Conservation (phyloP, 2,113 vertebrate species). For the Gasterosteus aculeatus region DNA sequence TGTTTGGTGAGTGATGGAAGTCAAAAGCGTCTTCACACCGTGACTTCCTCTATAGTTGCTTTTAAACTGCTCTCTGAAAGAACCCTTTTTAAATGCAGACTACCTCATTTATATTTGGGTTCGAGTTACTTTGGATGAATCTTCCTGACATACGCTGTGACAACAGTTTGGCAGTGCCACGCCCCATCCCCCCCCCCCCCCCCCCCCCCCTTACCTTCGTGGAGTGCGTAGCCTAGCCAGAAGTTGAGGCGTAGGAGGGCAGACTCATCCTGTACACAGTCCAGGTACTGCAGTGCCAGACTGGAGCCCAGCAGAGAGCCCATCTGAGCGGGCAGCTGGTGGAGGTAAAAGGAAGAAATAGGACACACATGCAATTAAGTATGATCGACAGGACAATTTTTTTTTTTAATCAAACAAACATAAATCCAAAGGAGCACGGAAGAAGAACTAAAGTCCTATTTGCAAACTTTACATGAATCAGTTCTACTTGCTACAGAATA, state of each 20-base stretch:
- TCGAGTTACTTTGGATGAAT: conserved; percentile 39
- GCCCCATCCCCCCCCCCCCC: no score
- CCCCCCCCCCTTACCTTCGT: conserved; percentile 84
- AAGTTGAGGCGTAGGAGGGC: conserved; percentile 89
- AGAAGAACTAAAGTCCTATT: neutral
- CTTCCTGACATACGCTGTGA: conserved; percentile 28
- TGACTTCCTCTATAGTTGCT: neutral
- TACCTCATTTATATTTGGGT: conserved; percentile 1
- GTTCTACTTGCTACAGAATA: conserved; percentile 15
- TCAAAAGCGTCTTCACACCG: conserved; percentile 29
- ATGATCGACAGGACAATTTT: neutral
- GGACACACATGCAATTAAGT: conserved; percentile 11
- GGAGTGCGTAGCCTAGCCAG: conserved; percentile 89
- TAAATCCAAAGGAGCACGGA: neutral
- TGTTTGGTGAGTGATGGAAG: conserved; percentile 18
- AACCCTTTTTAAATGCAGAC: conserved; percentile 50
- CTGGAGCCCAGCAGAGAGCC: conserved; percentile 89
- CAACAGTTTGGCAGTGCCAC: neutral
- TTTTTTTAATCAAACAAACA: conserved; percentile 20
- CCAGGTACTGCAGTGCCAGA: conserved; percentile 90
- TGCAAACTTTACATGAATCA: conserved; percentile 3
- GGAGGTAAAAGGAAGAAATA: conserved; percentile 36
- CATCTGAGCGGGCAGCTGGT: conserved; percentile 93
- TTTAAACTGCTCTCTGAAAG: neutral
- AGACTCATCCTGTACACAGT: conserved; percentile 89